These are phyloP conservation scores for Synanthedon myopaeformis DNA, from an alignment of 2,888 invertebrate species.

Conservation along the genomic window DNA sequence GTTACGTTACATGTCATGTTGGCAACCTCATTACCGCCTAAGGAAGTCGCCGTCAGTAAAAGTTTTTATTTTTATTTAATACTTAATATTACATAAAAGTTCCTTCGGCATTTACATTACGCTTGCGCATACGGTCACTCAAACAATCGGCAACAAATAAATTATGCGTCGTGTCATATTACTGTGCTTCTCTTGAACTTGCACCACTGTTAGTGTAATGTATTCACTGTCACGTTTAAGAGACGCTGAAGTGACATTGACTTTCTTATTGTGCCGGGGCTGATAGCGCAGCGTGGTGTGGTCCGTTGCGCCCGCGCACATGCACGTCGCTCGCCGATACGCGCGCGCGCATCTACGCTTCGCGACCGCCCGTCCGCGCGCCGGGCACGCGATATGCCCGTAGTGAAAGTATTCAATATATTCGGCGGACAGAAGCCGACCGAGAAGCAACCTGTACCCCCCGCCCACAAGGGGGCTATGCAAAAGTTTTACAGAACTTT, in stretches of 20 bases:
- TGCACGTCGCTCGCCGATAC: slow-evolving; percentile 56
- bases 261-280: slow-evolving; percentile 51
- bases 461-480: slow-evolving; percentile 44
- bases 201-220: slow-evolving; percentile 13
- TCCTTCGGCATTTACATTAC: slow-evolving; percentile 7
- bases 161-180: neutral
- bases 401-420: slow-evolving; percentile 69
- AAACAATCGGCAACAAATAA: neutral
- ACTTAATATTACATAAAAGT: neutral
- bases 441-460: slow-evolving; percentile 47
- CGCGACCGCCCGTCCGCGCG: slow-evolving; percentile 46
- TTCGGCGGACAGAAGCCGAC: slow-evolving; percentile 67
- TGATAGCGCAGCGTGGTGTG: slow-evolving; percentile 29
- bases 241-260: slow-evolving; percentile 55
- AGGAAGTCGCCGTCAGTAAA: neutral
- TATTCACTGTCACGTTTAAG: slow-evolving; percentile 39
- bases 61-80: neutral
- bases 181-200: slow-evolving; percentile 8
- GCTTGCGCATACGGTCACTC: slow-evolving; percentile 31
- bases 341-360: slow-evolving; percentile 60
- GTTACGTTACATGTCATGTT: neutral
- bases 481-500: slow-evolving; percentile 68
- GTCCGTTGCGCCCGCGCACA: slow-evolving; percentile 33
- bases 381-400: slow-evolving; percentile 66
- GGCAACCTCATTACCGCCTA: neutral